Evolutionary conservation across 2,888 invertebrate species (phyloP).

Genomic region (Petrophora chlorosata): DNA sequence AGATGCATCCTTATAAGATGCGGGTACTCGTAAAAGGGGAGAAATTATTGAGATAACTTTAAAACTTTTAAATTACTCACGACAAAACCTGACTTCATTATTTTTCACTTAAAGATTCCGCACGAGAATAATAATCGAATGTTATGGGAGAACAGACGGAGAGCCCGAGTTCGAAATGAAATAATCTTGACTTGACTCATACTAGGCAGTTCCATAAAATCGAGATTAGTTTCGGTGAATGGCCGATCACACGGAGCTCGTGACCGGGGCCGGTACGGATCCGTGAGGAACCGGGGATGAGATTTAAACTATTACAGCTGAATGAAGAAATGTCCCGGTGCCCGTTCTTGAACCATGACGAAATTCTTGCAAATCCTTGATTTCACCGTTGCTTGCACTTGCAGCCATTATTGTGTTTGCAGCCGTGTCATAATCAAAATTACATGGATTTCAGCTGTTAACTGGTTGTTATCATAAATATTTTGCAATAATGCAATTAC

Average conservation of each 20-base stretch:
- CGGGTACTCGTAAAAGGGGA: conserved; percentile 43
- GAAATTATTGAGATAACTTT: conserved; percentile 36
- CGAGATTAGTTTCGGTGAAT: conserved; percentile 62
- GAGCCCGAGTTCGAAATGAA: conserved; percentile 29
- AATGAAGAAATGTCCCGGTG: conserved; percentile 24
- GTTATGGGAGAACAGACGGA: conserved; percentile 38
- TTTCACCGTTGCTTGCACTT: conserved; percentile 28
- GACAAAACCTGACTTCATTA: conserved; percentile 9
- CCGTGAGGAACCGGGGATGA: conserved; percentile 32
- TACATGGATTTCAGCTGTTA: neutral
- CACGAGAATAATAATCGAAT: conserved; percentile 25
- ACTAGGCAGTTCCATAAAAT: conserved; percentile 59
- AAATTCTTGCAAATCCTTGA: conserved; percentile 25
- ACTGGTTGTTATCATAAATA: conserved; percentile 6
- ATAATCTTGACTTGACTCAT: conserved; percentile 41
- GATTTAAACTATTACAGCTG: conserved; percentile 36
- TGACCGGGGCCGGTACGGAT: conserved; percentile 56
- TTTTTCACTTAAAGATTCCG: conserved; percentile 15
- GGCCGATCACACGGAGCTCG: conserved; percentile 55
- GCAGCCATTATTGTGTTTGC: conserved; percentile 16
- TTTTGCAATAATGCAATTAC: conserved; percentile 12
- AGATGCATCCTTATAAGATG: conserved; percentile 38
- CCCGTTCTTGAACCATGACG: too few relatives aligned
- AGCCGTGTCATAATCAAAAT: neutral
- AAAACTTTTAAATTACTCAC: conserved; percentile 20